A percentile compares a stretch with the other conserved stretches of the same genome.
These are phyloP conservation scores for Drosophila dives DNA, from an alignment of 2,888 invertebrate species.

Conservation along the genomic window DNA sequence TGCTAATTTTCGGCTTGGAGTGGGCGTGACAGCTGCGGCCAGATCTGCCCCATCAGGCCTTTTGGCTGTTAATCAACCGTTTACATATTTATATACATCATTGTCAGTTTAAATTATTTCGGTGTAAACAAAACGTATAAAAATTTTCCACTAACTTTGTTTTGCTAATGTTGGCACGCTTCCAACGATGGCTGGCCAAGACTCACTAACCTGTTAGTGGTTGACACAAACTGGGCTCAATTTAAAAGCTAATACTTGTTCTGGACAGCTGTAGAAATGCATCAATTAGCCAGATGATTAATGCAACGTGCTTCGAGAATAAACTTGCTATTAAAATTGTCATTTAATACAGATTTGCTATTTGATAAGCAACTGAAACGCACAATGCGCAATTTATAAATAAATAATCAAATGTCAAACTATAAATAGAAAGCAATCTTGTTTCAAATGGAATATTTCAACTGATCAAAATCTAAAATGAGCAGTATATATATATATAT, in stretches of 20 bases:
- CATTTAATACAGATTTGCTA: slow-evolving; percentile 18
- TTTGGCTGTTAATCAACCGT: slow-evolving; percentile 64
- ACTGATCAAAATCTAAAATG: background rate
- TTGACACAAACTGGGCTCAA: background rate
- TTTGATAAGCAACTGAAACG: slow-evolving; percentile 20
- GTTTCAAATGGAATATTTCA: background rate
- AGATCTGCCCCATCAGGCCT: slow-evolving; percentile 1
- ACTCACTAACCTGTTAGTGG: slow-evolving; percentile 4
- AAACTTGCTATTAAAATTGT: slow-evolving; percentile 13
- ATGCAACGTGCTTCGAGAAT: slow-evolving; percentile 9
- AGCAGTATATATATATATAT: background rate
- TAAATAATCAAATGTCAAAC: background rate
- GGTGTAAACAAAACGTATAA: slow-evolving; percentile 60
- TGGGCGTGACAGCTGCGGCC: slow-evolving; percentile 48
- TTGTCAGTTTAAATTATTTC: slow-evolving; percentile 67
- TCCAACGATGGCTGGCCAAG: background rate
- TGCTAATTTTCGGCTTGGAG: slow-evolving; percentile 63
- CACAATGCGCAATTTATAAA: background rate
- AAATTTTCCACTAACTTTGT: slow-evolving; percentile 66
- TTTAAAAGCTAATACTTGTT: background rate
- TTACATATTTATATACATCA: slow-evolving; percentile 65
- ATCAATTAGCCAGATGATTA: slow-evolving; percentile 26
- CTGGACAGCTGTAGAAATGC: slow-evolving; percentile 15
- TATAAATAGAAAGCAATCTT: background rate
- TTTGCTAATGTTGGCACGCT: slow-evolving; percentile 51